These are phyloP conservation scores for Plutella xylostella DNA, from an alignment of 2,888 invertebrate species.

Conservation along the genomic window DNA sequence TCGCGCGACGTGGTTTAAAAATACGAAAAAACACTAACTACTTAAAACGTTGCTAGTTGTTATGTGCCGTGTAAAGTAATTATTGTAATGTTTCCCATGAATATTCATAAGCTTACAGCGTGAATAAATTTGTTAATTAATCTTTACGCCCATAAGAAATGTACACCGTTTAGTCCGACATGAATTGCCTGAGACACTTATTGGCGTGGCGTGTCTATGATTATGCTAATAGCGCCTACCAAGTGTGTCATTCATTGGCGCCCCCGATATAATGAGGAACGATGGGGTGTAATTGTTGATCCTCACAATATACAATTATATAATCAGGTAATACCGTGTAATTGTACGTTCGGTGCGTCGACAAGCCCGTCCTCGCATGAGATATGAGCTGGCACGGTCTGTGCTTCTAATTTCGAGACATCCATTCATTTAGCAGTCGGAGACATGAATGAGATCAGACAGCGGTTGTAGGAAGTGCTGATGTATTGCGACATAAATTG, in stretches of 20 bases:
- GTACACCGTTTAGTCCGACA: no score
- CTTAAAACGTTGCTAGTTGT: no score
- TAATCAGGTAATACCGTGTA: conserved; percentile 49
- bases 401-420: conserved; percentile 57
- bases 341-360: conserved; percentile 52
- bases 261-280: conserved; percentile 29
- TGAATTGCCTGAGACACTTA: no score
- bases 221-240: no score
- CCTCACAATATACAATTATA: conserved; percentile 50
- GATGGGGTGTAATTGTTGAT: conserved; percentile 47
- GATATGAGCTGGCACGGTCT: conserved; percentile 60
- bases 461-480: conserved; percentile 33
- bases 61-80: no score
- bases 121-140: no score
- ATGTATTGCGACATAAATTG: conserved; percentile 38
- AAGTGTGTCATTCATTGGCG: not conserved
- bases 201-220: no score
- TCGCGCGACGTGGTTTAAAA: no score
- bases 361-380: conserved; percentile 42
- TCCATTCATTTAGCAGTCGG: conserved; percentile 58
- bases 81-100: no score
- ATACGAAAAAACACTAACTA: no score
- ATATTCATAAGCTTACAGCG: no score
- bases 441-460: conserved; percentile 56
- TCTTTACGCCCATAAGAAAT: no score